Evolutionary conservation across 1,140 invertebrate species (phyloP).

Genomic region (Drosophila prosaltans): DNA sequence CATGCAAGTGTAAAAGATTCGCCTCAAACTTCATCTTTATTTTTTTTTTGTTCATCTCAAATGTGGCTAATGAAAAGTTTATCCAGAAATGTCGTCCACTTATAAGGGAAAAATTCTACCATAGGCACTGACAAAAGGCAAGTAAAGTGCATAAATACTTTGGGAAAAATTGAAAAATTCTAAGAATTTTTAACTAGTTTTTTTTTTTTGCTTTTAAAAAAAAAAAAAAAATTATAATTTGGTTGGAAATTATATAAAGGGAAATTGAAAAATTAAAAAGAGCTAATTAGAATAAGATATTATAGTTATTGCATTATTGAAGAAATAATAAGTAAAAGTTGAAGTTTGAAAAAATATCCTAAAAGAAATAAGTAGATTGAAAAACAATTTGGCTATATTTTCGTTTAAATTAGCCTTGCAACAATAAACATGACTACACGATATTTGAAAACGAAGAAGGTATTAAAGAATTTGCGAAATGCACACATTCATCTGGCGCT

Average conservation of each 20-base stretch:
- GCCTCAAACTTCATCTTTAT: slow-evolving; percentile 36
- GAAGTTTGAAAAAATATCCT: no score
- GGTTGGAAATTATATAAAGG: slow-evolving; percentile 8
- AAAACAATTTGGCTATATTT: not conserved
- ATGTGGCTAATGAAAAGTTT: slow-evolving; percentile 69
- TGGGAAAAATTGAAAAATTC: slow-evolving; percentile 38
- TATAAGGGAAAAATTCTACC: slow-evolving; percentile 30
- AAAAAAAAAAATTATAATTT: not conserved
- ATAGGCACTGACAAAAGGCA: not conserved
- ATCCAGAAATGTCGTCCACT: slow-evolving; percentile 31
- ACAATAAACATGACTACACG: slow-evolving; percentile 42
- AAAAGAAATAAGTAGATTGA: no score
- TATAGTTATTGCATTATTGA: no score
- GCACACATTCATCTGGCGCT: slow-evolving; percentile 52
- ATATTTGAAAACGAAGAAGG: slow-evolving; percentile 27
- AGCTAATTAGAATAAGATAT: no score
- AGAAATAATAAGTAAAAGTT: no score
- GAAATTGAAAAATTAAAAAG: no score
- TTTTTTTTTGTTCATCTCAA: slow-evolving; percentile 13
- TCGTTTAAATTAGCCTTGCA: slow-evolving; percentile 1
- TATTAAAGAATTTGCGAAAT: slow-evolving; percentile 68
- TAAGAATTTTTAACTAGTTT: slow-evolving; percentile 55
- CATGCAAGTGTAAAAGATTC: slow-evolving; percentile 74
- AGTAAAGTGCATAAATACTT: slow-evolving; percentile 32
- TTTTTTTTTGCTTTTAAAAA: not conserved